phyloP scores from a whole-genome alignment of 2,113 vertebrate species.

The Eulacestoma nigropectus region DNA sequence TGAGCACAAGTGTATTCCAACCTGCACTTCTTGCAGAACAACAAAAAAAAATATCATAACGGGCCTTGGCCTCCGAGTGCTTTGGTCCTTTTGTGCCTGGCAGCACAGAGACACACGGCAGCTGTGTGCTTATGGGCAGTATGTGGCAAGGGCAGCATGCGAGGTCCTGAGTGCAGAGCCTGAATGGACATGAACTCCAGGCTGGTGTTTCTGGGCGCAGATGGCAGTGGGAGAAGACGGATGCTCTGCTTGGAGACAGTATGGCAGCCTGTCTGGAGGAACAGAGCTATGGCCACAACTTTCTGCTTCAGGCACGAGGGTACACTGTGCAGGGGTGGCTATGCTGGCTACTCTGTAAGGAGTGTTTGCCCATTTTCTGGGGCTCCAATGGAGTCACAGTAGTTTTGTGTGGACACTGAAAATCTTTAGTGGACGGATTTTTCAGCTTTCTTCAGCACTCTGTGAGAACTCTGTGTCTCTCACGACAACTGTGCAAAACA shows the following conservation, averaged over 20 bases:
- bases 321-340: accelerated
- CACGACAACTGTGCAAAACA: too few species aligned
- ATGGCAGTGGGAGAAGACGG: neutral
- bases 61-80: neutral
- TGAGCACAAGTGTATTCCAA: neutral
- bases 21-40: neutral
- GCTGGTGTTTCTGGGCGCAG: neutral
- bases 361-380: neutral
- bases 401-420: too few species aligned
- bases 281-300: neutral
- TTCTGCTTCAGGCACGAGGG: neutral
- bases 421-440: too few species aligned
- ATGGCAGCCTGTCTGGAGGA: neutral
- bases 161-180: neutral
- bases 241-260: neutral
- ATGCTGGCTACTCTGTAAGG: neutral
- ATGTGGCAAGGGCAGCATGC: accelerated
- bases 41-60: neutral
- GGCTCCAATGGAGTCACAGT: neutral
- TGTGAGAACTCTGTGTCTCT: too few species aligned
- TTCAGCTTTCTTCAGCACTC: too few species aligned
- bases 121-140: neutral
- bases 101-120: neutral
- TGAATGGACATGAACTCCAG: neutral
- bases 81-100: neutral